Percentiles rank a stretch among this genome's conserved stretches.
Conservation (phyloP, 37 sponge, comb jelly and placozoan genomes). For the Spongia lamella region DNA sequence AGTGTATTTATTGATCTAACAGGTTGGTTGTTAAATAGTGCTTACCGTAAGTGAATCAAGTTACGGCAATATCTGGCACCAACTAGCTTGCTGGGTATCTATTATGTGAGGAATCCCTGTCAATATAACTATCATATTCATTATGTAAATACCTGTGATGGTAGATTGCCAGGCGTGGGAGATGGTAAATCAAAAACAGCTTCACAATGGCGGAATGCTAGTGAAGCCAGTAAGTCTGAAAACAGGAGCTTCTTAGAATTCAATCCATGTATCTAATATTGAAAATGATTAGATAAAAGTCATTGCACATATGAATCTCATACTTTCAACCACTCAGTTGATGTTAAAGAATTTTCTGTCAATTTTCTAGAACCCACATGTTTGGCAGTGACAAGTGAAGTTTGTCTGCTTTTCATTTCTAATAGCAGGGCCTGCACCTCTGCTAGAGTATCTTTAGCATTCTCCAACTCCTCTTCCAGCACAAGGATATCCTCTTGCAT, state of each 20-base stretch:
- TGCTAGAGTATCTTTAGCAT: constrained; percentile 61
- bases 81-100: constrained; percentile 29
- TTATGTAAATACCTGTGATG: too few relatives aligned
- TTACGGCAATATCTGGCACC: constrained; percentile 76
- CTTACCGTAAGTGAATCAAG: constrained; percentile 81
- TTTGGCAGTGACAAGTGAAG: background rate
- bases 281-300: background rate
- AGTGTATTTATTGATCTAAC: too few relatives aligned
- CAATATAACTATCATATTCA: too few relatives aligned
- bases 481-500: constrained; percentile 40
- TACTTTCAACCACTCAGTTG: constrained; percentile 70
- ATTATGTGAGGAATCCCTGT: too few relatives aligned
- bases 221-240: constrained; percentile 48
- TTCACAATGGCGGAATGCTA: constrained; percentile 88
- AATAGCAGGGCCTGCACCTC: constrained; percentile 76
- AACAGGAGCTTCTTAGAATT: constrained; percentile 47
- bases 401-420: constrained; percentile 22
- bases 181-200: constrained; percentile 28
- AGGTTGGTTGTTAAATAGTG: background rate
- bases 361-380: background rate
- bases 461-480: constrained; percentile 65
- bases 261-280: constrained; percentile 59
- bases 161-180: background rate
- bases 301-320: background rate
- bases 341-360: constrained; percentile 55